Conservation (phyloP, 1,140 invertebrate genomes). For the Uloborus diversus region DNA sequence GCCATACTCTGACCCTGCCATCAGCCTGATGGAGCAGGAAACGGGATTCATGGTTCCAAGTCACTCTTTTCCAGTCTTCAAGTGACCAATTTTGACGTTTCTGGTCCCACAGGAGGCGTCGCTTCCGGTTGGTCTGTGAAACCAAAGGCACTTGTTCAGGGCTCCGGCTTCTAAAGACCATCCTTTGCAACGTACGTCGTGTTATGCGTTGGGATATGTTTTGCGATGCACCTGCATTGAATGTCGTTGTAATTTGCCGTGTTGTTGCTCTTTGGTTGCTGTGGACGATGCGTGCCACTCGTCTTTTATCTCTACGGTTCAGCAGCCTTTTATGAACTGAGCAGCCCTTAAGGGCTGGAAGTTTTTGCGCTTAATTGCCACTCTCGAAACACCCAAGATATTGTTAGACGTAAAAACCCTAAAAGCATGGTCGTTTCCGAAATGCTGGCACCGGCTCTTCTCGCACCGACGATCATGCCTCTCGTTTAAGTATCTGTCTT, state of each 20-base stretch:
- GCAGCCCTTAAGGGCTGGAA: neutral
- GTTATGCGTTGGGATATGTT: neutral
- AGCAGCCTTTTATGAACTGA: neutral
- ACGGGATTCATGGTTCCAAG: neutral
- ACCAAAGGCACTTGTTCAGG: neutral
- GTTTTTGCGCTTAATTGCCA: neutral
- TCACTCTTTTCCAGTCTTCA: neutral
- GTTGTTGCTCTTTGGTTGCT: neutral
- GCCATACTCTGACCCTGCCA: neutral
- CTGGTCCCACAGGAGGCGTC: neutral
- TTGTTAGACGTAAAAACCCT: neutral
- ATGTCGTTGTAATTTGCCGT: neutral
- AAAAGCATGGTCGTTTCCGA: neutral
- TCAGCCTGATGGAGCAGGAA: neutral
- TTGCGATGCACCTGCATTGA: neutral
- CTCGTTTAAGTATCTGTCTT: no score
- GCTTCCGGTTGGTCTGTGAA: neutral
- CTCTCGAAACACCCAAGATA: neutral
- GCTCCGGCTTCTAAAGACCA: neutral
- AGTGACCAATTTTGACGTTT: neutral
- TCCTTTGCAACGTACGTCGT: neutral
- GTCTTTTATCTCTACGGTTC: neutral
- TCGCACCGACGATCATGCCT: no score
- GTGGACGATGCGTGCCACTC: neutral
- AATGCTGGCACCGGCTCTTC: neutral